phyloP scores from a whole-genome alignment of 2,797 vertebrate species.

The Pseudochaenichthys georgianus region DNA sequence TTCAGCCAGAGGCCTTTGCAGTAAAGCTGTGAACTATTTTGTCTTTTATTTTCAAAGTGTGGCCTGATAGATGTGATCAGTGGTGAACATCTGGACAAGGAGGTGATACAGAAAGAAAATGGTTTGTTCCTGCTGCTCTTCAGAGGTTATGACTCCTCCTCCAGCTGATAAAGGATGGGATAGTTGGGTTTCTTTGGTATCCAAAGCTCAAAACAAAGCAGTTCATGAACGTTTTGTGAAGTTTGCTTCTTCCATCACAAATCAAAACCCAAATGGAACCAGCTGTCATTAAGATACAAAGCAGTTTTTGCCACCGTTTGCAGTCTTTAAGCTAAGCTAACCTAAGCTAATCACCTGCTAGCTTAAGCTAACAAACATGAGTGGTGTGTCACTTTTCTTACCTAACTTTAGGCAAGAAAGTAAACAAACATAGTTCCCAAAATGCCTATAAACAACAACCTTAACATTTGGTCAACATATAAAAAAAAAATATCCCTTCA shows the following conservation, averaged over 20 bases:
- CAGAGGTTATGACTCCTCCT: conserved; percentile 18
- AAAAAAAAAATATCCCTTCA: too few species aligned
- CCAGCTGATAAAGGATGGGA: background rate
- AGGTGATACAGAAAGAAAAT: conserved; percentile 19
- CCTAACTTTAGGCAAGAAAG: too few species aligned
- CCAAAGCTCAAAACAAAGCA: background rate
- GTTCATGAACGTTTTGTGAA: background rate
- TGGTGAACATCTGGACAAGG: conserved; percentile 42
- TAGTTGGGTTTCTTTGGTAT: conserved; percentile 5
- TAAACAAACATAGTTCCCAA: too few species aligned
- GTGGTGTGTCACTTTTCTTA: too few species aligned
- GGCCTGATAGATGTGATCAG: conserved; percentile 5
- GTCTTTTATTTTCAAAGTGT: conserved; percentile 5
- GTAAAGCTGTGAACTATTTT: conserved; percentile 32
- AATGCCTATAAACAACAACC: too few species aligned
- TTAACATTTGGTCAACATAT: too few species aligned
- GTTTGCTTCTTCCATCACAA: background rate
- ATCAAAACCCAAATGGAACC: too few species aligned
- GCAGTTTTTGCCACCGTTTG: too few species aligned
- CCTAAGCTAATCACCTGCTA: too few species aligned
- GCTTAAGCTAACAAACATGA: too few species aligned
- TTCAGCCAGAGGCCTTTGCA: conserved; percentile 17
- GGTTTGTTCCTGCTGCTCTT: conserved; percentile 43
- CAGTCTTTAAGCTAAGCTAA: too few species aligned
- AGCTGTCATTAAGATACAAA: too few species aligned